Evolutionary conservation across 2,113 vertebrate genomes (phyloP).

Genomic region (Clupea harengus): DNA sequence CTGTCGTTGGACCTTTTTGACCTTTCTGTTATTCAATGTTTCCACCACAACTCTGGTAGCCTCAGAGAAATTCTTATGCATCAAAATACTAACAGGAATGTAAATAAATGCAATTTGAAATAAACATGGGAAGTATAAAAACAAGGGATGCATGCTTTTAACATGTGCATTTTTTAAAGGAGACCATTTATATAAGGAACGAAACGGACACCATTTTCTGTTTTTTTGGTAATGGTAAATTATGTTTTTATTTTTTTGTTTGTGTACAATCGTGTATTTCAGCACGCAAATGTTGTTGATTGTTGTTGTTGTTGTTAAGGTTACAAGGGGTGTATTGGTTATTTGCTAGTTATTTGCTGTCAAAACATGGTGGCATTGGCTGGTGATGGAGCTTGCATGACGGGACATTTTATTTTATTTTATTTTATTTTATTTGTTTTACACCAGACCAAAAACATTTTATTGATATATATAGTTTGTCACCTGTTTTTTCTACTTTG

Average conservation of each 20-base stretch:
- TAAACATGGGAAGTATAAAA: neutral
- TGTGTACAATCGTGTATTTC: neutral
- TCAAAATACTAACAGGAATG: neutral
- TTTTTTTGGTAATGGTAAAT: neutral
- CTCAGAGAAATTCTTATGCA: neutral
- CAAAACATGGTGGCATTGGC: too few species aligned
- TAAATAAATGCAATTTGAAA: neutral
- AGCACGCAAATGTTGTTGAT: conserved; percentile 11
- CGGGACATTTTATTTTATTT: conserved; percentile 2
- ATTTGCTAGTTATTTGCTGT: too few species aligned
- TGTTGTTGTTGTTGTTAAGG: neutral
- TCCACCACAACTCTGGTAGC: conserved; percentile 14
- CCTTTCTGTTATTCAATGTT: neutral
- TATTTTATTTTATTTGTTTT: conserved; percentile 22
- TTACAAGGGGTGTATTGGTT: neutral
- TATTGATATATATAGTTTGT: neutral
- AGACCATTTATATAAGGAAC: neutral
- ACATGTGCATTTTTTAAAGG: neutral
- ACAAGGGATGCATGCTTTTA: neutral
- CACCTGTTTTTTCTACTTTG: neutral
- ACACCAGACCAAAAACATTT: neutral
- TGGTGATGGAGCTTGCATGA: conserved; percentile 5
- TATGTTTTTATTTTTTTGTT: neutral
- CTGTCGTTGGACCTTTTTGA: neutral
- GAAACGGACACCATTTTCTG: neutral